Evolutionary conservation across 2,113 vertebrate species (phyloP), one percentile per base, ranked within the genome.

Genomic region (Actenoides hombroni): DNA sequence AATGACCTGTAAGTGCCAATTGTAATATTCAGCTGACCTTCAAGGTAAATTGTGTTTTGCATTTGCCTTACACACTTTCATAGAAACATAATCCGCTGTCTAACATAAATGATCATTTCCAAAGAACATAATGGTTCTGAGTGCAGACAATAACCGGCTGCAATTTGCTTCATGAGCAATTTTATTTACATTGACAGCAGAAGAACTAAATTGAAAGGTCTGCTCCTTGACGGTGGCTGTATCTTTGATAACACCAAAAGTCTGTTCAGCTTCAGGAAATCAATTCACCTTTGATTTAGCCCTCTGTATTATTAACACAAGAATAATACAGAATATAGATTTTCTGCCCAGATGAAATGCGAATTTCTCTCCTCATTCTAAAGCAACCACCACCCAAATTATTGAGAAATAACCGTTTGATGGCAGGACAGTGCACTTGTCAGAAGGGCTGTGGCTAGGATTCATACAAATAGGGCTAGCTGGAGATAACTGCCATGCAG

Each of bases 151-250:
- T 97, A 97, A 96, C 94, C 78, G 86, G 59, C 84, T 94, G 77
- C 92, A 96, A 96, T 97, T 97, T 97, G 97, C 95, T 97, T 97
- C 95, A 96, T 96, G 97, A 92, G 93, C 95, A 97, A 93, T 97
- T 97, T 97, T 97, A 97, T 97, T 96, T 97, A 96, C 93, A 96
- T 94, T 4, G 48, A 93, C 93, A 88, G 93, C 85, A 94, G 82
- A 83, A 94, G 79, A 96, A 94, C 90, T 95, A 94, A 96, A 97
- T 94, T 96, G 96, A 95, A 97, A 97, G 93, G 93, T 95, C 94
- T 95, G 78, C 82, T 97, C 94, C 92, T 94, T 97, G 95, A 87
- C 93, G 92, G 67, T 49, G 89, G 67, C 49, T 94, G 79, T 88
- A 75, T 92, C 86, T 91, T 35, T 59, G 80, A 87, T 94, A 96